Evolutionary conservation across 2,888 invertebrate genomes (phyloP).

Genomic region (Rhamnusium bicolor): DNA sequence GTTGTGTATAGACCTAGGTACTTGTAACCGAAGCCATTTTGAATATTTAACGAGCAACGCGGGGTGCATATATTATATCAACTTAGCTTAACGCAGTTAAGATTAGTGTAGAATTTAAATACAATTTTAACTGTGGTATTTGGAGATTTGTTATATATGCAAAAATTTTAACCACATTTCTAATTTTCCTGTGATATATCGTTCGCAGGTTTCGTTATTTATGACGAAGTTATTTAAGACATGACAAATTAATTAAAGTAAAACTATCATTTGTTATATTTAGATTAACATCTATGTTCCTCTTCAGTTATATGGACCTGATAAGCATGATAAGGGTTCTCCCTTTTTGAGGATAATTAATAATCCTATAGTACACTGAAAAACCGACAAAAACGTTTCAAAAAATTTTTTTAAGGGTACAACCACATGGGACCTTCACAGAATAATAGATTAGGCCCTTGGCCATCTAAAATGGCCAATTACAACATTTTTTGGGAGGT

Average conservation of each 20-base stretch:
- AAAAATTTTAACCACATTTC: conserved; percentile 28
- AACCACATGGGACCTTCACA: too few relatives aligned
- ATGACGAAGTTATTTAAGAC: conserved; percentile 27
- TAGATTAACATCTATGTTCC: conserved; percentile 42
- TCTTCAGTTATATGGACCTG: conserved; percentile 9
- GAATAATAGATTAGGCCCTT: too few relatives aligned
- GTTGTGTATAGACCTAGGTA: conserved; percentile 39
- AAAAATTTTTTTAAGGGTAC: too few relatives aligned
- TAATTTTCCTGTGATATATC: conserved; percentile 14
- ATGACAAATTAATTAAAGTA: conserved; percentile 41
- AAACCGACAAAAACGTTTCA: too few relatives aligned
- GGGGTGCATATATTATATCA: conserved; percentile 63
- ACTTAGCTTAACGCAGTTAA: conserved; percentile 58
- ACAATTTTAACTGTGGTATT: conserved; percentile 43
- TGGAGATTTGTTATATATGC: conserved; percentile 41
- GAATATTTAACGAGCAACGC: conserved; percentile 58
- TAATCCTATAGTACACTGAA: too few relatives aligned
- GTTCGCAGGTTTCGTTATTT: conserved; percentile 15
- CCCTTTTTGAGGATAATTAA: conserved; percentile 24
- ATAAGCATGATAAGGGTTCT: background rate
- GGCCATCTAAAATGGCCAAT: too few relatives aligned
- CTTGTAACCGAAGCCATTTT: conserved; percentile 57
- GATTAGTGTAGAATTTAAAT: conserved; percentile 59
- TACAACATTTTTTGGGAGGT: too few relatives aligned
- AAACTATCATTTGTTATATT: conserved; percentile 41